Base-by-base conservation (phyloP, 2,888 invertebrate genomes). In the Ennomos quercinarius region DNA sequence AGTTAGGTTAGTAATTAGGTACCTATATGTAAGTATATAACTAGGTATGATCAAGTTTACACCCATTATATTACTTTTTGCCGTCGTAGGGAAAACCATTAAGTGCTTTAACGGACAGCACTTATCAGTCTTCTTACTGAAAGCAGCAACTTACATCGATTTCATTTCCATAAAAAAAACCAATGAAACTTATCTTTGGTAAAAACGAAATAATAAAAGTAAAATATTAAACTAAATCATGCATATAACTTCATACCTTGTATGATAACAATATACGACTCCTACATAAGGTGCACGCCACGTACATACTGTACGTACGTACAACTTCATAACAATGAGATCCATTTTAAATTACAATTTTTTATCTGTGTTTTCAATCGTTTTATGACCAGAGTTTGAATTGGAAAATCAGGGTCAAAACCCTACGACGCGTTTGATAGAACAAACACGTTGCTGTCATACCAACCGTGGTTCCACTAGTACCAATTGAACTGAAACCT, bases 241-340 rank as follows among this genome's bases (percentile, higher is more conserved):
- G 78, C 78, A 80, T 4, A 82, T 80, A 85, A 90, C 78, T 91
- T 92, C 92, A 92, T 91, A 92, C 92, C 90, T 84, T 88, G 92
- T 92, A 92, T 92, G 91, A 91, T 92, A 91, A 92, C 91, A 92
- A 91, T 85, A 84, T 81, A 85, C 70, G 80, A 78, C 84, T 78
- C 80, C 83, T 84, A n/a, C n/a, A n/a, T n/a, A 85, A 77, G 43
- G 81, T 81, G 80, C 84, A 87, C 81, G 78, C 83, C 52, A 86
- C 81, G 73, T 74, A 86, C 81, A 74, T 74, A 76, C 75, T 81
- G 73, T 74, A 86, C 81, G 73, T 74, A 76, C 75, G 81, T 76
- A 84, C 78, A 85, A 84, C 83, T 89, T 81, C 83, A 87, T 89
- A 91, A 91, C 90, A 91, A 90, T 91, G 91, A 92, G 91, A 92